A percentile compares a stretch with the other conserved stretches of the same genome.
phyloP scores from a whole-genome alignment of 2,797 vertebrate genomes.

The Discoglossus pictus region DNA sequence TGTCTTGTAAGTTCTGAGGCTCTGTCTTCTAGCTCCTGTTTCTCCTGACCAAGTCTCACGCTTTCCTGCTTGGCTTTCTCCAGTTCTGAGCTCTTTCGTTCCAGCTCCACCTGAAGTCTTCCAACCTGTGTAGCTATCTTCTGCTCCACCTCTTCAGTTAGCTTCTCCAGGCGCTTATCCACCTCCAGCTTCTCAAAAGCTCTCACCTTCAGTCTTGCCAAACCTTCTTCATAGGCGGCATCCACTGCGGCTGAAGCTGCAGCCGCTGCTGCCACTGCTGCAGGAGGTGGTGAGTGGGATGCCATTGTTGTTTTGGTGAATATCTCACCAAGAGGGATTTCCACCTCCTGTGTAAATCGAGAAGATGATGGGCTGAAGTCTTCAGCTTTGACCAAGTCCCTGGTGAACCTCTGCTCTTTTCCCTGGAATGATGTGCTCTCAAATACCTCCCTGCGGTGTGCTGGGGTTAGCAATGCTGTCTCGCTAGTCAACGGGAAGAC shows the following conservation, averaged over 20 bases:
- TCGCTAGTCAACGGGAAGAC: conserved; percentile 87
- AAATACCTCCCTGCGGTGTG: conserved; percentile 77
- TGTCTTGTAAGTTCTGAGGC: conserved; percentile 92
- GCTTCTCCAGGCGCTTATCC: conserved; percentile 91
- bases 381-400: conserved; percentile 88
- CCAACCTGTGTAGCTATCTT: conserved; percentile 95
- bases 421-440: conserved; percentile 83
- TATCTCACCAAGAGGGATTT: conserved; percentile 92
- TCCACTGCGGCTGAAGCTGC: conserved; percentile 84
- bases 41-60: conserved; percentile 86
- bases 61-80: conserved; percentile 95
- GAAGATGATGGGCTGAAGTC: conserved; percentile 83
- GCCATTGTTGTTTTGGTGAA: conserved; percentile 88
- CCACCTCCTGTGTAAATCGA: conserved; percentile 91
- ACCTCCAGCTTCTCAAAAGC: conserved; percentile 95
- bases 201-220: conserved; percentile 91
- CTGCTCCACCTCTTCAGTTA: conserved; percentile 97
- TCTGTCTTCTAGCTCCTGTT: conserved; percentile 94
- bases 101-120: conserved; percentile 91
- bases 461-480: conserved; percentile 73
- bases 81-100: conserved; percentile 92
- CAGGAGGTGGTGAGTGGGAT: conserved; percentile 79
- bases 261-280: conserved; percentile 83
- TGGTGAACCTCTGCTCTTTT: conserved; percentile 85
- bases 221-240: conserved; percentile 90